phyloP scores from a whole-genome alignment of 2,888 invertebrate genomes.

The Glaucopsyche alexis region DNA sequence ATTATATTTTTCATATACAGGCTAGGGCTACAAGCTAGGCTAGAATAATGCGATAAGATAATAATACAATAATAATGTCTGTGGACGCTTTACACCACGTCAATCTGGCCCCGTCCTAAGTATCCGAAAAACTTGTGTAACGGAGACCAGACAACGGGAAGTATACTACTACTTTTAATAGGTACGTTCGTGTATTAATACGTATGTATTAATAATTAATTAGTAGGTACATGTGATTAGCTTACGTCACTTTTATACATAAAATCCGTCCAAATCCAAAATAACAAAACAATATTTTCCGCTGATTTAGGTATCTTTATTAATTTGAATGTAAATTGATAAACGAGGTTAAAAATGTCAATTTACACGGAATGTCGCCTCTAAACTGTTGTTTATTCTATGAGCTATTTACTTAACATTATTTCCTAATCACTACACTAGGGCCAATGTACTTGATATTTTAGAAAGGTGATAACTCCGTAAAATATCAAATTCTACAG shows the following conservation, averaged over 20 bases:
- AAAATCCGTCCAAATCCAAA: no score
- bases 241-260: neutral
- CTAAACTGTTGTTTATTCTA: slow-evolving; percentile 4
- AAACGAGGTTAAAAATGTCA: neutral
- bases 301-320: no score
- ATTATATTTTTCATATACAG: slow-evolving; percentile 3
- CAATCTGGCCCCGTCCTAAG: no score
- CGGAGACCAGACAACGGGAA: no score
- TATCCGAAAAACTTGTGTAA: no score
- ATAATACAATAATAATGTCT: neutral
- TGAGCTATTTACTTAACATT: slow-evolving; percentile 2
- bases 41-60: neutral
- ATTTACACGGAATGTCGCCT: neutral
- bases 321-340: neutral
- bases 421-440: neutral
- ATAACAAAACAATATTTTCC: no score
- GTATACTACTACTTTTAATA: no score
- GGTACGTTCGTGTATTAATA: no score
- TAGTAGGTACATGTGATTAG: no score
- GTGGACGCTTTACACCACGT: no score
- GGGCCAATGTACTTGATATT: neutral
- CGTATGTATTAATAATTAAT: no score
- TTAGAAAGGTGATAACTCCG: slow-evolving; percentile 10
- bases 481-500: slow-evolving; percentile 1
- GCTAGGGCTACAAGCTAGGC: neutral